Evolutionary conservation across 2,113 vertebrate genomes (phyloP), one percentile per base, ranked within the genome.

Genomic region (Neoarius graeffei): DNA sequence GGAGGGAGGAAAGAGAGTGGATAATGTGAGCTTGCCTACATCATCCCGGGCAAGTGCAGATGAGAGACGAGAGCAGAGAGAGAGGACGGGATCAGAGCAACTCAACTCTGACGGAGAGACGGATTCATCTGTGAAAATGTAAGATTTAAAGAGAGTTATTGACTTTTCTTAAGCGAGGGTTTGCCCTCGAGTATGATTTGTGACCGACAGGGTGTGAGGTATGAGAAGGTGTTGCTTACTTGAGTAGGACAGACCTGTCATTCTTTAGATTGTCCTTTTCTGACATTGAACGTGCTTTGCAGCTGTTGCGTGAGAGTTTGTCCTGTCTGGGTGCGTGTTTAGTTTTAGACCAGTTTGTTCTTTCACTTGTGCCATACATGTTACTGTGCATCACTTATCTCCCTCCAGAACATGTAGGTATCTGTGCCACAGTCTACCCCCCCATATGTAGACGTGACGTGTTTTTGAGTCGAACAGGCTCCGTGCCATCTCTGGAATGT

Each of bases 1-100:
- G 52, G 52, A 54, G 90, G 64, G 71, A 93, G 90, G 88, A 87
- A 87, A 83, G 74, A 64, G 90, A 52, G 91, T 89, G 91, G 8
- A 91, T 92, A 93, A 93, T 87, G 91, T 92, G 91, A 94, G 92
- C 91, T 92, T 82, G 92, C 93, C 91, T 90, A 91, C 94, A 94
- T 94, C 90, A 64, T 90, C 92, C 92, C 91, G 83, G 92, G 91
- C 93, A 83, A 91, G 92, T 91, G 88, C 91, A 92, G 94, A 92
- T 91, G 90, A 87, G 92, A 93, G 91, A 60, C 69, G 89, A 66
- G 89, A 91, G 86, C 35, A 83, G 77, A 89, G 87, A 88, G 85
- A 62, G 60, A 85, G 62, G 42, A 81, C 79, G 57, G 64, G 25
- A 84, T 82, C 82, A 86, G 66, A 80, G 88, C 85, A 82, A 57